Conservation (phyloP, 2,888 invertebrate genomes). For the Mimachlamys varia region DNA sequence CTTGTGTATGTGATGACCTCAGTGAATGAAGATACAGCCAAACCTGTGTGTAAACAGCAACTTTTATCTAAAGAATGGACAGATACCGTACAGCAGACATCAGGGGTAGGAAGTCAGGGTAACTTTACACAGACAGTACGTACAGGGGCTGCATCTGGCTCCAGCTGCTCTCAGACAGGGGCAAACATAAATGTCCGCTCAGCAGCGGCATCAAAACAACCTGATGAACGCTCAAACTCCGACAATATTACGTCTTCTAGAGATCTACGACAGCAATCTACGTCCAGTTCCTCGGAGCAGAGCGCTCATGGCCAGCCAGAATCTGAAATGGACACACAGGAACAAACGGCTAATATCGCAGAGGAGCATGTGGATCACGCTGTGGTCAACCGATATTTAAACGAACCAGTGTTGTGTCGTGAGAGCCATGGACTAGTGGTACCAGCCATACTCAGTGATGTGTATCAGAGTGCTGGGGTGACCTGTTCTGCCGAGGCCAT, state of each 20-base stretch:
- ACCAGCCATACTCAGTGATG: neutral
- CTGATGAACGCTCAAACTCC: neutral
- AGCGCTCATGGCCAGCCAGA: neutral
- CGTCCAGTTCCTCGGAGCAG: neutral
- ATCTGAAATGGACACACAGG: neutral
- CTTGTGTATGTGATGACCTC: neutral
- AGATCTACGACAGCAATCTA: neutral
- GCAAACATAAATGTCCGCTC: neutral
- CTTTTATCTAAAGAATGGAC: slow-evolving; percentile 1
- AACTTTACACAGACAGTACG: neutral
- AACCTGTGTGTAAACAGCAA: neutral
- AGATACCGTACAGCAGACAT: neutral
- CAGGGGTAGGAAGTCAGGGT: neutral
- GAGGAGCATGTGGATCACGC: neutral
- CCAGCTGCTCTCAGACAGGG: neutral
- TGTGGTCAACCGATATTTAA: neutral
- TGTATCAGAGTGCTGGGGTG: neutral
- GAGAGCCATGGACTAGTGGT: neutral
- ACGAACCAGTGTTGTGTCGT: slow-evolving; percentile 5
- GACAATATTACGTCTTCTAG: neutral
- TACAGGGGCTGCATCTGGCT: neutral
- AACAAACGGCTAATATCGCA: neutral
- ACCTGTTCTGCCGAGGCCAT: neutral
- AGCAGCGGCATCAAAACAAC: no score
- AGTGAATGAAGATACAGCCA: neutral